Evolutionary conservation across 2,113 vertebrate species (phyloP).

Genomic region (Illadopsis cleaveri): DNA sequence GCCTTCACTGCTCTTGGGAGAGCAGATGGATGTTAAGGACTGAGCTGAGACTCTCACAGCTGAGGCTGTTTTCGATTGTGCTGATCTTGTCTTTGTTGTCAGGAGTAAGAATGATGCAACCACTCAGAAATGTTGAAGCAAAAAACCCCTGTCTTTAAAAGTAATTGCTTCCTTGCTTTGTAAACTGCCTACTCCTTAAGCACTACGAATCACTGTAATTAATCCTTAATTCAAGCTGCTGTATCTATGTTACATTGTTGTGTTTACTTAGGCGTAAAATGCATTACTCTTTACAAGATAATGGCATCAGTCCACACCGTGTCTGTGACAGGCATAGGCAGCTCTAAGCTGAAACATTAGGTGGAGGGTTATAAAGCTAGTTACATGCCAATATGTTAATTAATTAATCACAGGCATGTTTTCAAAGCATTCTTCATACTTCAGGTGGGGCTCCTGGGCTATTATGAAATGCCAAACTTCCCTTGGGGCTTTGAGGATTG

Average conservation of each 20-base stretch:
- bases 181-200: conserved; percentile 18
- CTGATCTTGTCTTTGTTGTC: not conserved
- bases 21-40: not conserved
- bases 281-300: conserved; percentile 38
- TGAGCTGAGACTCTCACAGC: not conserved
- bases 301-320: conserved; percentile 6
- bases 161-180: conserved; percentile 50
- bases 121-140: conserved; percentile 32
- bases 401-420: conserved; percentile 58
- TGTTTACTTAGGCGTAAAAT: conserved; percentile 51
- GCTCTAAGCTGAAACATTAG: conserved; percentile 46
- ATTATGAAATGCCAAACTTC: conserved; percentile 59
- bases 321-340: conserved; percentile 41
- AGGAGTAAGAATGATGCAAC: conserved; percentile 43
- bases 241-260: conserved; percentile 24
- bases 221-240: conserved; percentile 31
- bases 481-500: conserved; percentile 48
- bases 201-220: not conserved
- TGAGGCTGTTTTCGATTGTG: not conserved
- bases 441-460: conserved; percentile 61
- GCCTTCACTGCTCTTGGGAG: not conserved
- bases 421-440: conserved; percentile 65
- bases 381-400: conserved; percentile 65
- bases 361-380: conserved; percentile 26
- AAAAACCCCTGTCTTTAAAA: conserved; percentile 20